Conservation (phyloP, 2,113 vertebrate genomes). For the Furnarius figulus region DNA sequence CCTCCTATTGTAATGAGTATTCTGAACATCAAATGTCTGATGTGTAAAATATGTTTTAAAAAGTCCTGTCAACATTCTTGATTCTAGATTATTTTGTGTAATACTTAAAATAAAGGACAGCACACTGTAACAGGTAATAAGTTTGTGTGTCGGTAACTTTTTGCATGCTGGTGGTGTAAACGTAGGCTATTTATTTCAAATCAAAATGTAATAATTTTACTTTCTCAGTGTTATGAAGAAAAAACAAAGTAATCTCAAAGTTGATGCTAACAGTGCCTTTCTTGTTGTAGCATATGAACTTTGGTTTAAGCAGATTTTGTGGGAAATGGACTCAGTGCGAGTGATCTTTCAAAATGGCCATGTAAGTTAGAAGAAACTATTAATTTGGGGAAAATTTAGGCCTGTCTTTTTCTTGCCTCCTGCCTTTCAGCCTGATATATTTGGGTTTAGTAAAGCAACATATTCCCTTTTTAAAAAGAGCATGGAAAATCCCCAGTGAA, state of each 20-base stretch:
- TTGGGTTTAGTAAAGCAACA: background rate
- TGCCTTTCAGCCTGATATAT: background rate
- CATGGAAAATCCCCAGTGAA: background rate
- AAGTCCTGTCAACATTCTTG: background rate
- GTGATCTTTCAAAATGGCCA: conserved; percentile 91
- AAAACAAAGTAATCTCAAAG: background rate
- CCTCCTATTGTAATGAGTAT: background rate
- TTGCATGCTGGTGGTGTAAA: background rate
- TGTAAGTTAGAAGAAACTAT: conserved; percentile 77
- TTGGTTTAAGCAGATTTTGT: conserved; percentile 98
- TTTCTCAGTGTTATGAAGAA: background rate
- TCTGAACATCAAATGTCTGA: background rate
- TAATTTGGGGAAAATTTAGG: background rate
- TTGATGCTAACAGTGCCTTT: background rate
- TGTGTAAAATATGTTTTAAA: background rate
- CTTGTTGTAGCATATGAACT: conserved; percentile 87
- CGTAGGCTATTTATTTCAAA: background rate
- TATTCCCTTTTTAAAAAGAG: background rate
- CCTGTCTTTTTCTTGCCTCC: background rate
- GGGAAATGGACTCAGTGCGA: conserved; percentile 94
- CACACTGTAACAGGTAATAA: background rate
- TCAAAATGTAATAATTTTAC: background rate
- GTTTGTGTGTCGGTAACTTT: background rate
- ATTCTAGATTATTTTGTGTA: background rate
- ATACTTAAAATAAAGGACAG: background rate